phyloP scores from a whole-genome alignment of 2,888 invertebrate species.

The Drosophila recens region DNA sequence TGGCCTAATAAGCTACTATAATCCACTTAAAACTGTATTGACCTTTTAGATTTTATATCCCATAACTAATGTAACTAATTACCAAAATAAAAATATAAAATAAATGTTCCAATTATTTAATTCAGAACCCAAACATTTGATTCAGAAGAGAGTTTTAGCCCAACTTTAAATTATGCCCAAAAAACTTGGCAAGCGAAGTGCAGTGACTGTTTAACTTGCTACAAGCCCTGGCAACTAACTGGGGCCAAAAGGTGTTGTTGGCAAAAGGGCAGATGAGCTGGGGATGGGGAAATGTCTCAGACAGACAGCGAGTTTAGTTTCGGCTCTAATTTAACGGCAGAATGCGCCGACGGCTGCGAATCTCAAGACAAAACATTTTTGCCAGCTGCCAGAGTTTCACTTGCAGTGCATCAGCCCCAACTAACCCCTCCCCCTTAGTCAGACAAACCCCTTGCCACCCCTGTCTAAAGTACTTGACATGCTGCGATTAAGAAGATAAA shows the following conservation, averaged over 20 bases:
- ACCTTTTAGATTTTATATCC: too few species aligned
- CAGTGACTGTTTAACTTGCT: not conserved
- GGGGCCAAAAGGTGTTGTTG: not conserved
- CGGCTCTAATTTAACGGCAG: slow-evolving; percentile 73
- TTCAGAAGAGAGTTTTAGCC: too few species aligned
- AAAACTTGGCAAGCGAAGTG: slow-evolving; percentile 16
- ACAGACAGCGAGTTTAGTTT: slow-evolving; percentile 14
- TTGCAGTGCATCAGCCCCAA: slow-evolving; percentile 4
- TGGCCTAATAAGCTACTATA: too few species aligned
- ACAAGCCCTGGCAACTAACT: slow-evolving; percentile 3
- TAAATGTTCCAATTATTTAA: too few species aligned
- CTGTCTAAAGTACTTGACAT: slow-evolving; percentile 40
- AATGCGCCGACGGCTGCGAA: slow-evolving; percentile 52
- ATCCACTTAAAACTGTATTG: too few species aligned
- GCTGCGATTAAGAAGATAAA: slow-evolving; percentile 76
- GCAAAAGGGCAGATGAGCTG: not conserved
- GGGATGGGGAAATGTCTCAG: not conserved
- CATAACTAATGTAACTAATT: too few species aligned
- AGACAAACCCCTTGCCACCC: not conserved
- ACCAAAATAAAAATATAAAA: not conserved
- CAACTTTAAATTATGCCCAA: not conserved
- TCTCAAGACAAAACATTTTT: slow-evolving; percentile 65
- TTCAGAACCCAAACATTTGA: too few species aligned
- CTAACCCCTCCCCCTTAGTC: not conserved
- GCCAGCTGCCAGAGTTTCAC: slow-evolving; percentile 53